Percentiles rank a stretch among this genome's conserved stretches.
phyloP scores from a whole-genome alignment of 2,113 vertebrate species.

The Lophochroa leadbeateri region DNA sequence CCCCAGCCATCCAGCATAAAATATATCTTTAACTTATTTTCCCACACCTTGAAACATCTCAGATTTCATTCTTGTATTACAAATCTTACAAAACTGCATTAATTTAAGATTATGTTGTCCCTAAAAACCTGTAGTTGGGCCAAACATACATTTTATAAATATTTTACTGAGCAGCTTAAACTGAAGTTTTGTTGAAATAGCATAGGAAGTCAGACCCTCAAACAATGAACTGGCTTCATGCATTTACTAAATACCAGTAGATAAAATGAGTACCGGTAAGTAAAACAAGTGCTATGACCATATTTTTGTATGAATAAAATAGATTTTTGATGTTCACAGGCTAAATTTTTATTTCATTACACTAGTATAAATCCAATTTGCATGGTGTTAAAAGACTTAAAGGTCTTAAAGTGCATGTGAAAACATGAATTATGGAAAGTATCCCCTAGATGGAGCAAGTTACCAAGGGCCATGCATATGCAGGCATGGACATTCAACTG shows the following conservation, averaged over 20 bases:
- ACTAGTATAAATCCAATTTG: not conserved
- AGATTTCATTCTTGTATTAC: not conserved
- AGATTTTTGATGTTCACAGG: not conserved
- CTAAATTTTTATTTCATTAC: not conserved
- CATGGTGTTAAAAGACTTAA: not conserved
- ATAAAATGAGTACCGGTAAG: not conserved
- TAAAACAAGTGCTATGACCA: not conserved
- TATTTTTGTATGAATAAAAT: not conserved
- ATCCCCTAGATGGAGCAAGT: conserved; percentile 55
- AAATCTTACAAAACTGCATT: not conserved
- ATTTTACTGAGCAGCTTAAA: not conserved
- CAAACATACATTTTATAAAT: not conserved
- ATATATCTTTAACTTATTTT: not conserved
- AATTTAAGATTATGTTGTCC: not conserved
- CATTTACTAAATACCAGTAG: not conserved
- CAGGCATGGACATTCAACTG: not conserved
- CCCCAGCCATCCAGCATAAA: not conserved
- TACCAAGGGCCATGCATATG: not conserved
- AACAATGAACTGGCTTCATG: not conserved
- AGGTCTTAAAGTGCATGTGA: not conserved
- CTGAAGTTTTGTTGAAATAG: not conserved
- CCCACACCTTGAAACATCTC: accelerated
- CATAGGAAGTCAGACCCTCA: not conserved
- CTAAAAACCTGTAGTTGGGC: not conserved
- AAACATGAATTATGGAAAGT: not conserved